Percentiles rank a stretch among this genome's conserved stretches.
Conservation (phyloP, 2,888 invertebrate species). For the Pristionchus arcanus region DNA sequence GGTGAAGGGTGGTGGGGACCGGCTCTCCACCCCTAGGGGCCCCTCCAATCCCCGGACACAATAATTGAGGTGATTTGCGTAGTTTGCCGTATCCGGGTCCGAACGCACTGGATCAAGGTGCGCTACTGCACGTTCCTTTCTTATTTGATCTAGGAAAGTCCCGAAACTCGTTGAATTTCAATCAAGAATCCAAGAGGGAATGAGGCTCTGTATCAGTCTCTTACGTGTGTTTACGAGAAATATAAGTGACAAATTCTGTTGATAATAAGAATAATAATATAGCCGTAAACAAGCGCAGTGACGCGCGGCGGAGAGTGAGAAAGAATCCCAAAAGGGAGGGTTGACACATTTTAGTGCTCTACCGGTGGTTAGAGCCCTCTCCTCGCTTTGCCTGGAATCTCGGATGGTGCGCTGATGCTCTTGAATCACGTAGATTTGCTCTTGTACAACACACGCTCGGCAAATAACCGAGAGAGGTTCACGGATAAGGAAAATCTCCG, state of each 20-base stretch:
- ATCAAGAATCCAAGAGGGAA: no score
- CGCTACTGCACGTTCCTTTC: no score
- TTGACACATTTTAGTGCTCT: neutral
- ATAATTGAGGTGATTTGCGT: slow-evolving; percentile 21
- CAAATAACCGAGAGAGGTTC: neutral
- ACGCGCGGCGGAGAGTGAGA: no score
- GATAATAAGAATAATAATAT: no score
- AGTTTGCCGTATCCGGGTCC: neutral
- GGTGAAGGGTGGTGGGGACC: neutral
- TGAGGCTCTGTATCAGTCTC: no score
- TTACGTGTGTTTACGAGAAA: no score
- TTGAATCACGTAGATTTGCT: slow-evolving; percentile 28
- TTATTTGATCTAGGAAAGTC: no score
- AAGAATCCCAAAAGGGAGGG: neutral
- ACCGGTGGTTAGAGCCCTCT: neutral
- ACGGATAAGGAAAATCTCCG: neutral
- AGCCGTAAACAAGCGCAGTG: no score
- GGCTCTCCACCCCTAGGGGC: slow-evolving; percentile 23
- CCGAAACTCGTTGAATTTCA: no score
- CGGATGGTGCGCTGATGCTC: neutral
- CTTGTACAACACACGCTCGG: slow-evolving; percentile 20
- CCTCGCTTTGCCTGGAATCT: neutral
- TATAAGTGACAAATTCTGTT: no score
- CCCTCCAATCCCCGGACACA: neutral
- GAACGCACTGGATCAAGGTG: neutral